phyloP scores from a whole-genome alignment of 2,113 vertebrate species.

The Polypterus bichir region DNA sequence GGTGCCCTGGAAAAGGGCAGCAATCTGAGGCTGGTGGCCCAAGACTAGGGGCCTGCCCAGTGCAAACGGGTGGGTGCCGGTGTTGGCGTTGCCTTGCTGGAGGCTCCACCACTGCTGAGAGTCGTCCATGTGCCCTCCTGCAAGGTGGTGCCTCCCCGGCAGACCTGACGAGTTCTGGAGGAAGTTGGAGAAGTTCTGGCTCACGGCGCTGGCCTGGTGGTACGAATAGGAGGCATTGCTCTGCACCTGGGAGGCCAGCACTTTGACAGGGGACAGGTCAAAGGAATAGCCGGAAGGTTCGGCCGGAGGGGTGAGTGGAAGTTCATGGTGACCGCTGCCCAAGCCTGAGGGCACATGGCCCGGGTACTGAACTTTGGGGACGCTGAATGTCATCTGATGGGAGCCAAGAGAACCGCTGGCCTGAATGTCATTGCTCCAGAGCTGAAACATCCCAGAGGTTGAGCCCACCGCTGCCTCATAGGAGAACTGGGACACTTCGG shows the following conservation, averaged over 20 bases:
- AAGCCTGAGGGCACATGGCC: slow-evolving; percentile 43
- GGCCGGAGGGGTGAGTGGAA: slow-evolving; percentile 67
- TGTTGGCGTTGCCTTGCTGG: slow-evolving; percentile 43
- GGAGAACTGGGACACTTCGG: slow-evolving; percentile 46
- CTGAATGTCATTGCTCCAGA: slow-evolving; percentile 64
- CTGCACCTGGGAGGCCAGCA: slow-evolving; percentile 48
- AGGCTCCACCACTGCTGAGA: slow-evolving; percentile 71
- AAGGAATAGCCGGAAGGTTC: slow-evolving; percentile 62
- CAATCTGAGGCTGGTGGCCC: slow-evolving; percentile 64
- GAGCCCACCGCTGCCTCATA: slow-evolving; percentile 51
- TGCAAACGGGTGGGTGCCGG: slow-evolving; percentile 46
- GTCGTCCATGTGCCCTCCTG: slow-evolving; percentile 47
- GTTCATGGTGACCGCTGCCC: slow-evolving; percentile 44
- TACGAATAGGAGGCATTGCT: slow-evolving; percentile 44
- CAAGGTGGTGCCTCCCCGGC: slow-evolving; percentile 41
- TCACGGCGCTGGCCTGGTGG: slow-evolving; percentile 48
- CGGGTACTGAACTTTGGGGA: slow-evolving; percentile 58
- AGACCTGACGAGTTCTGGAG: slow-evolving; percentile 48
- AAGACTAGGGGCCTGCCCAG: slow-evolving; percentile 57
- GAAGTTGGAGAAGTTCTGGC: slow-evolving; percentile 59
- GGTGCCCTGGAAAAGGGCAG: slow-evolving; percentile 59
- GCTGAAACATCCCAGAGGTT: slow-evolving; percentile 62
- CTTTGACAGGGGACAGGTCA: slow-evolving; percentile 65
- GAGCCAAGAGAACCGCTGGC: slow-evolving; percentile 46
- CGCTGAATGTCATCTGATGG: slow-evolving; percentile 59